Percentiles rank a stretch among this genome's conserved stretches.
Conservation (phyloP, 2,113 vertebrate species). For the Erinaceus europaeus region DNA sequence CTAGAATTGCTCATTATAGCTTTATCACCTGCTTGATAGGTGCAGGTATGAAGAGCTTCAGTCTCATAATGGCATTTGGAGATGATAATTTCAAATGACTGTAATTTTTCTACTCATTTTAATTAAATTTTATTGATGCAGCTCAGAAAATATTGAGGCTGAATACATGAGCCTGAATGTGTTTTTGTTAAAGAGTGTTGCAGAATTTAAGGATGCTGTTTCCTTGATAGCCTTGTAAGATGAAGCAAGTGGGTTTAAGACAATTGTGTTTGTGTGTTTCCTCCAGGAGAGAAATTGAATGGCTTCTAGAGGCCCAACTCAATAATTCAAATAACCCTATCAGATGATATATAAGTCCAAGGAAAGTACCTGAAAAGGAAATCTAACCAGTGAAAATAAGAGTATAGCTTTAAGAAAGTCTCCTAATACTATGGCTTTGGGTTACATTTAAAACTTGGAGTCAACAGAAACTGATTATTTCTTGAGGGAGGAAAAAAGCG, state of each 20-base stretch:
- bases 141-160: conserved; percentile 45
- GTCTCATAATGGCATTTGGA: conserved; percentile 29
- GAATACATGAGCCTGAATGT: conserved; percentile 4
- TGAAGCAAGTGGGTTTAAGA: background rate
- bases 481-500: background rate
- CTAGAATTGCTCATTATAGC: conserved; percentile 49
- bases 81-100: conserved; percentile 56
- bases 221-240: conserved; percentile 40
- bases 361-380: background rate
- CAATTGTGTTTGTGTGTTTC: background rate
- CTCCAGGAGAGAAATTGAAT: conserved; percentile 30
- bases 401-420: conserved; percentile 18
- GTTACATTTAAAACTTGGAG: background rate
- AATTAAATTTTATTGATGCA: conserved; percentile 68
- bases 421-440: background rate
- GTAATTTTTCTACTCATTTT: conserved; percentile 58
- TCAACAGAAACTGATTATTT: background rate
- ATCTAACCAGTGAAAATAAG: background rate
- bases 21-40: conserved; percentile 45
- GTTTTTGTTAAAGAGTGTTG: conserved; percentile 47
- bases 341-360: background rate
- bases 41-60: conserved; percentile 10
- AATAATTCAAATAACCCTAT: background rate
- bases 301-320: conserved; percentile 32
- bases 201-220: conserved; percentile 13